phyloP scores from a whole-genome alignment of 2,888 invertebrate species.

The Tenthredo distinguenda region DNA sequence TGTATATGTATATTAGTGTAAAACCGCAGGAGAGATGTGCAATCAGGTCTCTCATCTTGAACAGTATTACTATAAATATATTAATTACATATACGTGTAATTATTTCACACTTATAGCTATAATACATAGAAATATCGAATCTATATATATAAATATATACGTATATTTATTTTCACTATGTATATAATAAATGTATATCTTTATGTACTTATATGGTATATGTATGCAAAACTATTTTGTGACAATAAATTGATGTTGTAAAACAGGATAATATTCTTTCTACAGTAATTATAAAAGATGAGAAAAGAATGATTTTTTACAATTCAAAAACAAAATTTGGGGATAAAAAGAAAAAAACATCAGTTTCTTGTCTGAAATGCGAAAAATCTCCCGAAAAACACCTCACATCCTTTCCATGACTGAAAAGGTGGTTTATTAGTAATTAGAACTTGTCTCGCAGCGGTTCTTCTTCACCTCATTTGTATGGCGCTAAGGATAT shows the following conservation, averaged over 20 bases:
- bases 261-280: background rate
- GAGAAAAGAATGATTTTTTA: background rate
- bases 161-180: slow-evolving; percentile 49
- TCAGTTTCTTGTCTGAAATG: slow-evolving; percentile 21
- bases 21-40: slow-evolving; percentile 13
- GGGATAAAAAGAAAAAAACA: background rate
- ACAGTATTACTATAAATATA: slow-evolving; percentile 47
- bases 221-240: slow-evolving; percentile 45
- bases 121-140: slow-evolving; percentile 24
- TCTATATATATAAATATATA: slow-evolving; percentile 27
- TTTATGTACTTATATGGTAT: slow-evolving; percentile 41
- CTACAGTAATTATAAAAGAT: background rate
- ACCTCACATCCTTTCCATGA: background rate
- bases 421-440: background rate
- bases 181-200: slow-evolving; percentile 48
- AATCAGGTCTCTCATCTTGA: slow-evolving; percentile 13
- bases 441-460: background rate
- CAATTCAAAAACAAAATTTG: no score
- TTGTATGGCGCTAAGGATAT: slow-evolving; percentile 32
- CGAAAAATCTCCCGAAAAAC: background rate
- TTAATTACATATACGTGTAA: background rate
- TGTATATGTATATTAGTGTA: background rate
- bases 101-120: slow-evolving; percentile 2
- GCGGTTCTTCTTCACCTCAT: background rate
- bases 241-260: slow-evolving; percentile 52